phyloP scores from a whole-genome alignment of 2,888 invertebrate species.

The Drosophila cracens region DNA sequence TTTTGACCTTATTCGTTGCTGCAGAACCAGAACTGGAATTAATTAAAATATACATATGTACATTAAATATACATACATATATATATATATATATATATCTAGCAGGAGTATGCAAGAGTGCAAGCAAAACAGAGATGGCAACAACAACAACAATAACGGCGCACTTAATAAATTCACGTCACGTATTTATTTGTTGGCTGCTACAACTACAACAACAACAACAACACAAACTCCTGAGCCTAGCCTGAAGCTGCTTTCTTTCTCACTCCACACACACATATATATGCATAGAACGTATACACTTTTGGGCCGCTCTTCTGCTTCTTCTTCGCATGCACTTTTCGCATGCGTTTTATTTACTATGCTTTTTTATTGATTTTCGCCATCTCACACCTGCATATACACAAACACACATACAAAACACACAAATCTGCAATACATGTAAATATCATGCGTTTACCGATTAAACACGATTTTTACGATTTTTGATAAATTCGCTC shows the following conservation, averaged over 20 bases:
- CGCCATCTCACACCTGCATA: slow-evolving; percentile 60
- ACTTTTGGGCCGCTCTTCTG: slow-evolving; percentile 32
- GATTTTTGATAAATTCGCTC: slow-evolving; percentile 18
- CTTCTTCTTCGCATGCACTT: slow-evolving; percentile 61
- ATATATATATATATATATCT: neutral
- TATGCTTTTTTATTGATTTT: slow-evolving; percentile 80
- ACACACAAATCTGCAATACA: slow-evolving; percentile 3
- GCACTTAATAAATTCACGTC: slow-evolving; percentile 75
- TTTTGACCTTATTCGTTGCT: slow-evolving; percentile 78
- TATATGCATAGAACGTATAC: slow-evolving; percentile 30
- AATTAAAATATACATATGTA: slow-evolving; percentile 57
- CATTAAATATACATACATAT: slow-evolving; percentile 24
- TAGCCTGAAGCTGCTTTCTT: slow-evolving; percentile 51
- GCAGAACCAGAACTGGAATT: slow-evolving; percentile 56
- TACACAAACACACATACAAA: slow-evolving; percentile 14
- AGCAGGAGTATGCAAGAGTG: slow-evolving; percentile 20
- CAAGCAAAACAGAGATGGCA: slow-evolving; percentile 21
- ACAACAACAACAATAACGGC: slow-evolving; percentile 45
- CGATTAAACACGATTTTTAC: slow-evolving; percentile 26
- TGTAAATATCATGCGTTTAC: slow-evolving; percentile 15
- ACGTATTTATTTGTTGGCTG: slow-evolving; percentile 54
- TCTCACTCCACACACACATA: slow-evolving; percentile 27
- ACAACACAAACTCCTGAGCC: slow-evolving; percentile 31
- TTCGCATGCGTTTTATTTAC: slow-evolving; percentile 72
- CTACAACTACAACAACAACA: slow-evolving; percentile 18